Evolutionary conservation across 2,888 invertebrate species (phyloP).

Genomic region (Morpho helenor): DNA sequence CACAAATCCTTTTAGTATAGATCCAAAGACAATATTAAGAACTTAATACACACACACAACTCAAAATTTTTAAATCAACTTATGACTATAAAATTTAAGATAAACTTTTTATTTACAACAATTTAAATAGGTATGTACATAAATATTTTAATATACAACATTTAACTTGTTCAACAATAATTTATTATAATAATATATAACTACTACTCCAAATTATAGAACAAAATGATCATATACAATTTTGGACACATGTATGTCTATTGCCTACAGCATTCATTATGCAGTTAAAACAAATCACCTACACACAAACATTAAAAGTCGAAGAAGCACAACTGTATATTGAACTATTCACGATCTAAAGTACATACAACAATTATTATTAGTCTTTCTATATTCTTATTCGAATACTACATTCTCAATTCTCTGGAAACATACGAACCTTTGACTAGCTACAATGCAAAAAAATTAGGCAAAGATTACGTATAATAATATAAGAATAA

Average conservation of each 20-base stretch:
- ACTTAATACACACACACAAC: conserved; percentile 24
- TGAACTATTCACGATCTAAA: conserved; percentile 9
- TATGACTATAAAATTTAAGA: conserved; percentile 50
- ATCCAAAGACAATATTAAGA: conserved; percentile 16
- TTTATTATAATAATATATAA: conserved; percentile 22
- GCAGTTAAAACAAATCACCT: conserved; percentile 8
- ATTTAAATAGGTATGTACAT: conserved; percentile 67
- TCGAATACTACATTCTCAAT: not conserved
- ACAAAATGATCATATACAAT: conserved; percentile 7
- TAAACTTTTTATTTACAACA: conserved; percentile 76
- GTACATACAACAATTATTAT: conserved; percentile 6
- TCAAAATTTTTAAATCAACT: conserved; percentile 28
- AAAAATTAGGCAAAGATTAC: conserved; percentile 4
- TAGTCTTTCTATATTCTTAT: conserved; percentile 10
- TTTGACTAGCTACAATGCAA: conserved; percentile 14
- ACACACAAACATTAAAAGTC: conserved; percentile 4
- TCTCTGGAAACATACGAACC: conserved; percentile 3
- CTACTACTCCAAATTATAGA: conserved; percentile 24
- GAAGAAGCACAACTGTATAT: conserved; percentile 10
- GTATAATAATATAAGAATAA: conserved; percentile 1
- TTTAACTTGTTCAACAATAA: conserved; percentile 56
- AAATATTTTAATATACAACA: conserved; percentile 60
- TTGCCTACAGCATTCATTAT: conserved; percentile 9
- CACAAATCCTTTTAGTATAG: conserved; percentile 25
- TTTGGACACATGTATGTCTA: conserved; percentile 1